Base-by-base conservation (phyloP, 2,888 invertebrate species). In the Stratiomys singularior region DNA sequence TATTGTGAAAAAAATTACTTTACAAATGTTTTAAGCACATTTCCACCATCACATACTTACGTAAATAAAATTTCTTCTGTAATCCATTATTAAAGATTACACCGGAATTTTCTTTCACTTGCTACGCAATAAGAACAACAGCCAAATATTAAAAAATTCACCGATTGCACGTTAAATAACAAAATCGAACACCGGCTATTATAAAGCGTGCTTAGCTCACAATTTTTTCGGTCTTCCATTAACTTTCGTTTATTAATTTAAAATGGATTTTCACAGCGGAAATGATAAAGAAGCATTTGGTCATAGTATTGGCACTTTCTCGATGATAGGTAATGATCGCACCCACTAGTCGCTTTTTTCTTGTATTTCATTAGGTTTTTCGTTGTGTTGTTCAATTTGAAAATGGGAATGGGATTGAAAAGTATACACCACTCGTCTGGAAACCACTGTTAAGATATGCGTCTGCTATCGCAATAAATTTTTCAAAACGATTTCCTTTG, bases 241-340 rank as follows among this genome's bases (percentile, higher is more conserved):
- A 44, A 60, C 60, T 60, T 74, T 74, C 74, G 58, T 74, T 58
- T 28, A 60, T 74, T 47, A 69, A 46, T 58, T 74, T 23, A 52
- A 52, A 72, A 18, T 56, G n/a, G 37, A 58, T 60, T 74, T 60
- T 58, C 60, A 27, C 37, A 74, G 52, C 60, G 60, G 44, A 60
- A 23, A 13, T 21, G 25, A 60, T 30, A 30, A 28, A 56, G 13
- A 5, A 74, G n/a, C 60, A 58, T 74, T 37, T 58, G 60, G 44
- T 60, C 60, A 60, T 74, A 74, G 74, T 74, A 58, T 74, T 74
- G 74, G 60, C 74, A 74, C 74, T 74, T 74, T 74, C 74, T 74
- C 60, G 60, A 58, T 74, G 58, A 44, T 60, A 13, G 30, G 69
- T n/a, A 46, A 37, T 37, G 37, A 64, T 37, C 46, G 69, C 74